These are phyloP conservation scores for Sanderia malayensis DNA, from an alignment of 30 jellyfish, hydroid and myxozoan species.

Conservation along the genomic window DNA sequence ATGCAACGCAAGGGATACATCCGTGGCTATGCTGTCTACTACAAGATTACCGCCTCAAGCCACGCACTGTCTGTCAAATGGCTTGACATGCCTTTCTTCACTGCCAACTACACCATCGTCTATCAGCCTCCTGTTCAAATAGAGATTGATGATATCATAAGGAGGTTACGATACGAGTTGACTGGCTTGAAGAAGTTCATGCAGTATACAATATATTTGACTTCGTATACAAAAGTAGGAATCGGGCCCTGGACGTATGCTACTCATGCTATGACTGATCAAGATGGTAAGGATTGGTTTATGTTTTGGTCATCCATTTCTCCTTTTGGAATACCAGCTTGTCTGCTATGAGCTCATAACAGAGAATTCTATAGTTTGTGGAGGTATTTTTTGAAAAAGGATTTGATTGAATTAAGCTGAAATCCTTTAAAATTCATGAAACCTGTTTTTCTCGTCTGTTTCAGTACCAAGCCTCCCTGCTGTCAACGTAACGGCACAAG, in stretches of 20 bases:
- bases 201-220: slow-evolving; percentile 45
- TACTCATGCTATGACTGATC: slow-evolving; percentile 45
- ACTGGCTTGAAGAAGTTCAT: slow-evolving; percentile 43
- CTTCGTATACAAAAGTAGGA: slow-evolving; percentile 48
- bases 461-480: slow-evolving; percentile 53
- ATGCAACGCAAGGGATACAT: slow-evolving; percentile 42
- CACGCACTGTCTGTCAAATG: slow-evolving; percentile 52
- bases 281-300: slow-evolving; percentile 30
- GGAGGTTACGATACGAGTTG: slow-evolving; percentile 46
- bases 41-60: slow-evolving; percentile 30
- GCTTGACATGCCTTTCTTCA: slow-evolving; percentile 48
- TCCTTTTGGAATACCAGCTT: no score
- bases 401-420: no score
- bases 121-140: slow-evolving; percentile 52
- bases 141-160: slow-evolving; percentile 44
- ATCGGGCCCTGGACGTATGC: slow-evolving; percentile 72
- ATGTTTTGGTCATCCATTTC: no score
- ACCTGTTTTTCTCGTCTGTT: no score
- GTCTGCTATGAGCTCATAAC: no score
- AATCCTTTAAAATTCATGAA: no score
- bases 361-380: no score
- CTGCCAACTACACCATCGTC: slow-evolving; percentile 43
- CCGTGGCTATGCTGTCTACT: slow-evolving; percentile 58
- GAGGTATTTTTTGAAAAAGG: no score
- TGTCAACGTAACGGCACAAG: slow-evolving; percentile 24